These are phyloP conservation scores for Neoascia interrupta DNA, from an alignment of 2,888 invertebrate genomes.

Conservation along the genomic window DNA sequence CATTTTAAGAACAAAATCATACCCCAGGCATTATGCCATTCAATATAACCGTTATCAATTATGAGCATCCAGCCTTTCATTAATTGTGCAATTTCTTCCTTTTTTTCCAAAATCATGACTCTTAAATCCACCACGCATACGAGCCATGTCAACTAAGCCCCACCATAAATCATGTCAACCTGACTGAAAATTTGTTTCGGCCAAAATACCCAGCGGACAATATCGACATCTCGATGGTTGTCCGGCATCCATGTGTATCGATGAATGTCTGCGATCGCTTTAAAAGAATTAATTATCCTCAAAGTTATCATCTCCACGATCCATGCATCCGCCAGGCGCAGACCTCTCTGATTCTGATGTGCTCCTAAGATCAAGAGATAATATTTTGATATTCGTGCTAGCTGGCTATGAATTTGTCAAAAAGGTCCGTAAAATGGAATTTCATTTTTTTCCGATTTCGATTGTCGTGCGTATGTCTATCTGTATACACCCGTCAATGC, in stretches of 20 bases:
- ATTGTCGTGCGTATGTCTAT: conserved; percentile 16
- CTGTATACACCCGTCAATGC: conserved; percentile 49
- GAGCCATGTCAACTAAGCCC: too few relatives aligned
- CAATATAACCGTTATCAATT: too few relatives aligned
- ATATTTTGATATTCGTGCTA: conserved; percentile 66
- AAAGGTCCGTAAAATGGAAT: conserved; percentile 65
- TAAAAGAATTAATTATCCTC: conserved; percentile 63
- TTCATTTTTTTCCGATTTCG: conserved; percentile 60
- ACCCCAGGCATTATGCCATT: too few relatives aligned
- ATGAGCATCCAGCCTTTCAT: too few relatives aligned
- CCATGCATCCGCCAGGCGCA: too few relatives aligned
- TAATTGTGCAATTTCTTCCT: too few relatives aligned
- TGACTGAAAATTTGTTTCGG: conserved; percentile 40
- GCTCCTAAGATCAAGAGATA: conserved; percentile 60
- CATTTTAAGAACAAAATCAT: too few relatives aligned
- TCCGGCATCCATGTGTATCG: conserved; percentile 22
- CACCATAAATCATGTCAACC: conserved; percentile 54
- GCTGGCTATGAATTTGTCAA: conserved; percentile 67
- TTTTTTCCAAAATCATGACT: too few relatives aligned
- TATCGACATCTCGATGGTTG: conserved; percentile 1
- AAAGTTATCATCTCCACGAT: conserved; percentile 44
- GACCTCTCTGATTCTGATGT: too few relatives aligned
- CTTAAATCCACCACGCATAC: too few relatives aligned
- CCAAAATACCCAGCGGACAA: conserved; percentile 2
- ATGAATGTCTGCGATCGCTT: background rate